Conservation (phyloP, 2,888 invertebrate genomes). For the Erynnis tages region DNA sequence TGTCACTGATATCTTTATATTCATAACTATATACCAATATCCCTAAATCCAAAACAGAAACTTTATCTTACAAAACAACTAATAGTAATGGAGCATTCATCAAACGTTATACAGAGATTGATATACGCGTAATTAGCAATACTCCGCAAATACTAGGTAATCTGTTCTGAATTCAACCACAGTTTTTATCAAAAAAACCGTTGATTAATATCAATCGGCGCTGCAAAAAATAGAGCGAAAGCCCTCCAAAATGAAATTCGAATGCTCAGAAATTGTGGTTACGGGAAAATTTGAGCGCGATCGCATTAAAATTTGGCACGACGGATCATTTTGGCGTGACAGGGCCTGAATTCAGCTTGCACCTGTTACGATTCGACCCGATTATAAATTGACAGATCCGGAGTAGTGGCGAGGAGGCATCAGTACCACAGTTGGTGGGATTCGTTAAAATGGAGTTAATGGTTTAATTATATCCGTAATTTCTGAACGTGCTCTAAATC, state of each 20-base stretch:
- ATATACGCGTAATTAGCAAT: background rate
- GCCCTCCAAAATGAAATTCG: constrained; percentile 18
- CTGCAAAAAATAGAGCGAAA: constrained; percentile 17
- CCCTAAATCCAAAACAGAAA: no score
- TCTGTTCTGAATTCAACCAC: constrained; percentile 10
- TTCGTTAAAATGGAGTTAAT: constrained; percentile 24
- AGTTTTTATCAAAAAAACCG: constrained; percentile 7
- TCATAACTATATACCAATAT: no score
- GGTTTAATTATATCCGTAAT: constrained; percentile 22
- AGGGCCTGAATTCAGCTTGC: constrained; percentile 8
- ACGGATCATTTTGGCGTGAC: constrained; percentile 19
- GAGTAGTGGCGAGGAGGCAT: constrained; percentile 18
- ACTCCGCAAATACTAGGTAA: background rate
- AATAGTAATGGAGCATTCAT: no score
- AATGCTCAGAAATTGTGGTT: constrained; percentile 8
- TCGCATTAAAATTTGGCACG: constrained; percentile 16
- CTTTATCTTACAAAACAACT: no score
- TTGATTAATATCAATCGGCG: constrained; percentile 25
- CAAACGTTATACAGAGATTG: background rate
- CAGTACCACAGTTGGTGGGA: constrained; percentile 13
- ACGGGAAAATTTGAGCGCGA: constrained; percentile 9
- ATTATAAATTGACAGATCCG: constrained; percentile 26
- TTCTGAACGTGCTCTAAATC: constrained; percentile 3
- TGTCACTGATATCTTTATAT: no score
- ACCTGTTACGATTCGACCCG: constrained; percentile 27